These are phyloP conservation scores for Lochmaea crataegi DNA, from an alignment of 2,888 invertebrate genomes.

Conservation along the genomic window DNA sequence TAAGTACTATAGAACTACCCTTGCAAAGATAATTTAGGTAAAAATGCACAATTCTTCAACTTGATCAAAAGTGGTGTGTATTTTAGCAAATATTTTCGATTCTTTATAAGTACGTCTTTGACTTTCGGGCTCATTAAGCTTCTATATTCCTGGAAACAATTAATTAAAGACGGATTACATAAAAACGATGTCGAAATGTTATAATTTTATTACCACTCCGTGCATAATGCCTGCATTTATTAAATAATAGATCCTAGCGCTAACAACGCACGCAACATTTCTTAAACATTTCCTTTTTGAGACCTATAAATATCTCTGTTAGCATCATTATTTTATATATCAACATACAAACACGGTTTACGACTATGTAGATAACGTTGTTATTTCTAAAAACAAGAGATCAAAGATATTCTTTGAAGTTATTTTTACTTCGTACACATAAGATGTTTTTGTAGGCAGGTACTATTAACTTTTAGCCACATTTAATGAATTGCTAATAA, in stretches of 20 bases:
- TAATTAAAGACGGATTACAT: slow-evolving; percentile 10
- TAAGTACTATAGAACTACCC: no score
- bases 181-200: not conserved
- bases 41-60: no score
- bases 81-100: no score
- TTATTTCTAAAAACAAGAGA: slow-evolving; percentile 35
- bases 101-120: no score
- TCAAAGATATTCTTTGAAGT: slow-evolving; percentile 36
- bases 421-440: slow-evolving; percentile 31
- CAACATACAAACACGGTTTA: slow-evolving; percentile 36
- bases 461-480: slow-evolving; percentile 21
- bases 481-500: slow-evolving; percentile 20
- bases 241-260: slow-evolving; percentile 21
- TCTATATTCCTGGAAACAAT: not conserved
- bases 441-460: slow-evolving; percentile 18
- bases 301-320: slow-evolving; percentile 29
- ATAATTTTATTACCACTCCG: not conserved
- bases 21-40: no score
- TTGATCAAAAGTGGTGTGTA: no score
- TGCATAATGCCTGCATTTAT: slow-evolving; percentile 14
- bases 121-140: not conserved
- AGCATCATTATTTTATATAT: slow-evolving; percentile 34
- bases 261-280: slow-evolving; percentile 22
- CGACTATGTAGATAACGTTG: slow-evolving; percentile 36
- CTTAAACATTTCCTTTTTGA: slow-evolving; percentile 31